Conservation (phyloP, 2,888 invertebrate genomes). For the Hymenopus coronatus region DNA sequence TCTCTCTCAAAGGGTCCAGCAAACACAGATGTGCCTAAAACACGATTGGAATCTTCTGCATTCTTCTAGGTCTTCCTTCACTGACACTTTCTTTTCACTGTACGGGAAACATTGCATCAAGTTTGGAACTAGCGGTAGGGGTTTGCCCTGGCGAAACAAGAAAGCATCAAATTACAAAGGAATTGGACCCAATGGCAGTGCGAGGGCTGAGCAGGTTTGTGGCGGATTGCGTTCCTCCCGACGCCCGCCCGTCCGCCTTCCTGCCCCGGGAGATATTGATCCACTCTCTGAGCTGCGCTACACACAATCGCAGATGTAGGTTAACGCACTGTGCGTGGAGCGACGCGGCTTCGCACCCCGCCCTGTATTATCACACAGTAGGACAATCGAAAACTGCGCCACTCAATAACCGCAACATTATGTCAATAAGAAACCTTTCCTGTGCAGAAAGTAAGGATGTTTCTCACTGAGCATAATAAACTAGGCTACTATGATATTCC, state of each 20-base stretch:
- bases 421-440: not conserved
- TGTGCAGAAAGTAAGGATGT: not conserved
- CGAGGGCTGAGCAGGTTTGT: not conserved
- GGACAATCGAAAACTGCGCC: not conserved
- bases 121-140: not conserved
- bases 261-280: conserved; percentile 23
- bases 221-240: not conserved
- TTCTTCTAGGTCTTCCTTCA: not conserved
- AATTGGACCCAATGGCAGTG: not conserved
- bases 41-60: not conserved
- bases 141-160: not conserved
- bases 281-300: not conserved
- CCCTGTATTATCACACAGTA: not conserved
- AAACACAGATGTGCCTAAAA: not conserved
- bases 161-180: not conserved
- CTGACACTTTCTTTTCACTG: not conserved
- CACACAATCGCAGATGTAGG: not conserved
- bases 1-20: not conserved
- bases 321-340: not conserved
- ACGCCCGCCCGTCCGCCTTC: not conserved
- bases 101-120: not conserved
- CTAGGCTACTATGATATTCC: too few relatives aligned
- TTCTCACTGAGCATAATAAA: too few relatives aligned
- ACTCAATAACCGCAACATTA: not conserved
- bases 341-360: not conserved